Base-by-base conservation (phyloP, 2,113 vertebrate genomes). In the Polypterus bichir region DNA sequence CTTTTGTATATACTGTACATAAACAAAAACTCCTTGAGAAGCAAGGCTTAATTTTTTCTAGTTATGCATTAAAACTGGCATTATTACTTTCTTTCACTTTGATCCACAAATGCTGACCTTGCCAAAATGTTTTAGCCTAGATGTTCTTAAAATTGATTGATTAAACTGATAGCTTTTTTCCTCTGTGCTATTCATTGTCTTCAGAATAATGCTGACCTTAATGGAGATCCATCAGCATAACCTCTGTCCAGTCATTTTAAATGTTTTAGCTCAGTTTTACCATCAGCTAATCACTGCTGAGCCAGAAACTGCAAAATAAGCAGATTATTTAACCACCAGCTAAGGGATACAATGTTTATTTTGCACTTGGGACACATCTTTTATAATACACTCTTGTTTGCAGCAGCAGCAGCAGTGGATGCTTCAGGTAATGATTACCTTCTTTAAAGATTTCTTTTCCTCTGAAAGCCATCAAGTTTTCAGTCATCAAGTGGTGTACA, bases 141-240 rank as follows among this genome's bases (percentile, higher is more conserved):
- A 70, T 66, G 66, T 72, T 68, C 56, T 4, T 27, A 58, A 27
- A 8, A 10, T 62, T 46, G 66, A 54, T 68, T 70, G 73, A 72
- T 74, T 74, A 72, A 70, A 65, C 64, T 68, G 58, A 49, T 10
- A 10, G 8, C 59, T 47, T 46, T 51, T 11, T 44, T 45, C 27
- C 56, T 7, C n/a, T 45, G 44, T 55, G 10, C 27, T 45, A 27
- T 58, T 45, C 56, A 27, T 44, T 27, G 6, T 46, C 56, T 58
- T 58, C 5, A 7, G 44, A 58, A 58, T 74, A 67, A 65, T 54
- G 57, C 64, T 64, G 62, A 65, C 66, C 64, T 67, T 66, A 68
- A 72, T 72, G 71, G 70, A 70, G 70, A 68, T 72, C 61, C 68
- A 68, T 72, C 68, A 71, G 63, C 55, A 47, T 65, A 44, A 60